Evolutionary conservation across 2,888 invertebrate genomes (phyloP), one percentile per base, ranked within the genome.

Genomic region (Amblyjoppa fuscipennis): DNA sequence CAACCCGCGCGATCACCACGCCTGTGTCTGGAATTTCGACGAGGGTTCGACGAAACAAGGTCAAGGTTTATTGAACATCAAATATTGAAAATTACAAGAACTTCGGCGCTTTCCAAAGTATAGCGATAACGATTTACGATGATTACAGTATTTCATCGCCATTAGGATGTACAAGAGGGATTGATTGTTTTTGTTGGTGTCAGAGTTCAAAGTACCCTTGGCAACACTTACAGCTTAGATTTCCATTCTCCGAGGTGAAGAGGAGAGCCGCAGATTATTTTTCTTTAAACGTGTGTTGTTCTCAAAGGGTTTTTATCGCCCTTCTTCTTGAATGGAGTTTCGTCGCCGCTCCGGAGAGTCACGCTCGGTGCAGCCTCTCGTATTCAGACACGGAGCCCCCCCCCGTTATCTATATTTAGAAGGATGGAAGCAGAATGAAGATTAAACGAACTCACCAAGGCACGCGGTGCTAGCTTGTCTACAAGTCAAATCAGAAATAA

Each of bases 351-450:
- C 34, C 73, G 68, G 66, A 75, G 73, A 81, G 75, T 75, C 70
- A 64, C 66, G 82, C 77, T 75, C 78, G 83, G 64, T 84, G 84
- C 82, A 82, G 85, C 87, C 75, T 81, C 81, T 86, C 85, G 82
- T 85, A 79, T 86, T 83, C 81, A 77, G 87, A 81, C 81, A 61
- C 83, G 66, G 71, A 66, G 41, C 79, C 20, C 20, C 70, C 68
- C 85, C 81, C 81, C 83, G 80, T 68, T 73, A 64, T 84, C 88
- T 89, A 89, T 89, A 88, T 89, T 89, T 89, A 88, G 88, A 83
- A 84, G 87, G 86, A 89, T 84, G 75, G 84, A 83, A 87, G 87
- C 85, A 88, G 87, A 87, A 88, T 84, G 89, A 81, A 86, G 86
- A 84, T 76, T 81, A 71, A 84, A 87, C 81, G 73, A 87, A 86